Conservation (phyloP, 2,797 vertebrate genomes). For the Aeoliscus strigatus region DNA sequence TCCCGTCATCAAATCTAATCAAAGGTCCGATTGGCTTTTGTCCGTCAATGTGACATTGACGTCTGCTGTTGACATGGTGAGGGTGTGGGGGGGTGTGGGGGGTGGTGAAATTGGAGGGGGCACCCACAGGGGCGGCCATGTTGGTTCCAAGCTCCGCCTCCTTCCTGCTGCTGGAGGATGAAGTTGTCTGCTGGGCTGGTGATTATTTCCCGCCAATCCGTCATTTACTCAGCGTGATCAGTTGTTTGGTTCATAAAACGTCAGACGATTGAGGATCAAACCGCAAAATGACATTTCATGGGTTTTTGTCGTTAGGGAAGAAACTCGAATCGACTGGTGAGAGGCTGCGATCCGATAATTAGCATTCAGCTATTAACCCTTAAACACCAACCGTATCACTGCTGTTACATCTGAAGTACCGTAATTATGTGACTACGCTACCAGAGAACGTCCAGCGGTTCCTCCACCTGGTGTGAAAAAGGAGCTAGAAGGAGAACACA, state of each 20-base stretch:
- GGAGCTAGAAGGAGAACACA: no score
- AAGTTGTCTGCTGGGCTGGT: constrained; percentile 36
- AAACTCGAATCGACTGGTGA: no score
- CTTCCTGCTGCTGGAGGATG: constrained; percentile 36
- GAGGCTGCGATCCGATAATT: no score
- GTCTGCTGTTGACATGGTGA: constrained; percentile 52
- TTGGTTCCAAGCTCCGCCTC: constrained; percentile 70
- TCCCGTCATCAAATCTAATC: constrained; percentile 62
- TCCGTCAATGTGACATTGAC: constrained; percentile 78
- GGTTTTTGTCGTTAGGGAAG: no score
- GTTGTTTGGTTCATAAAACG: constrained; percentile 4
- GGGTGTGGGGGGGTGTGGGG: constrained; percentile 57
- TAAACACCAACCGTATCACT: no score
- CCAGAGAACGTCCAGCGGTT: no score
- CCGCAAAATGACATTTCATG: no score
- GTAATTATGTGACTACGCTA: no score
- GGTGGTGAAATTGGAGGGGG: constrained; percentile 55
- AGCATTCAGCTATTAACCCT: no score
- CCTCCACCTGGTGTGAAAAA: no score
- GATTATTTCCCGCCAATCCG: not conserved
- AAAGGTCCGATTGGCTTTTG: constrained; percentile 62
- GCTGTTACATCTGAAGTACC: no score
- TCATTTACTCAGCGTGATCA: not conserved
- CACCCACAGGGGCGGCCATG: constrained; percentile 76
- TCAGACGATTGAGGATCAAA: no score